Evolutionary conservation across 2,797 vertebrate species (phyloP).

Genomic region (Tokudaia muenninki): DNA sequence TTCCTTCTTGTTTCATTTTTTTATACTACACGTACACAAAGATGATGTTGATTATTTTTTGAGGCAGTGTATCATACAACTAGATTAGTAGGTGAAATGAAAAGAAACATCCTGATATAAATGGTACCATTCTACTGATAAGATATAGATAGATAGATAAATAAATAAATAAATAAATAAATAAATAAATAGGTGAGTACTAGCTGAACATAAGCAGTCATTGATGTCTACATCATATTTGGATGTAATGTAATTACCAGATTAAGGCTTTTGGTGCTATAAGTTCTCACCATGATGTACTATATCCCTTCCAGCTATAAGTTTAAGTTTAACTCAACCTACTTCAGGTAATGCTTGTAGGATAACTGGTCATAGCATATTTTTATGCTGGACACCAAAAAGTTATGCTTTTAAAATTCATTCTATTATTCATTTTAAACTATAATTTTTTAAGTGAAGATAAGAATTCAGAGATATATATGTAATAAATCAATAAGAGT

Average conservation of each 20-base stretch:
- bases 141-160: background rate
- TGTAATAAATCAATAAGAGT: background rate
- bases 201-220: background rate
- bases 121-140: background rate
- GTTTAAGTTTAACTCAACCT: background rate
- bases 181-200: background rate
- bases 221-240: background rate
- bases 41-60: background rate
- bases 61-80: background rate
- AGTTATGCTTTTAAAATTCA: background rate
- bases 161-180: background rate
- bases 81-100: background rate
- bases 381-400: background rate
- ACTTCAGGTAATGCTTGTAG: background rate
- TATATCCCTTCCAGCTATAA: background rate
- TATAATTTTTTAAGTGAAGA: background rate
- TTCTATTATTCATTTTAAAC: background rate
- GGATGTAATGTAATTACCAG: background rate
- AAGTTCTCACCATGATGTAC: background rate
- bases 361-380: background rate
- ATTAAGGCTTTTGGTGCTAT: background rate
- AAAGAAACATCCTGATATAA: background rate
- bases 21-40: too few relatives aligned
- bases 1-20: too few relatives aligned
- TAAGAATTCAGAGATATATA: background rate